A percentile compares a stretch with the other conserved stretches of the same genome.
Conservation (phyloP, 2,113 vertebrate genomes). For the Mesitornis unicolor region DNA sequence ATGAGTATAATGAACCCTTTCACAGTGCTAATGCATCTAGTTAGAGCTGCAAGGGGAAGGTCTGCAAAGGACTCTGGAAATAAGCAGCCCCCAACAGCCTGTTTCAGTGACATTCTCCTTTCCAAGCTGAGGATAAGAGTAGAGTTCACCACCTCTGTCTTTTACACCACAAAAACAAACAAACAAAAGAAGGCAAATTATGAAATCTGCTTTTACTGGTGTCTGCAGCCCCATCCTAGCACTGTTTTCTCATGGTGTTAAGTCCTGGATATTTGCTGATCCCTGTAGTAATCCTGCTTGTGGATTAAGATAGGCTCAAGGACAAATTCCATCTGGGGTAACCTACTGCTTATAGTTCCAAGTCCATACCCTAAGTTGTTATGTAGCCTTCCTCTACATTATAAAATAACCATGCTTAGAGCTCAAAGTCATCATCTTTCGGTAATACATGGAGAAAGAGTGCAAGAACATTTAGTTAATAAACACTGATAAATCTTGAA, state of each 20-base stretch:
- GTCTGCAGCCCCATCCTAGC: not conserved
- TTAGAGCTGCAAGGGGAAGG: not conserved
- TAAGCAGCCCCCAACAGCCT: not conserved
- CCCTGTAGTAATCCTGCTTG: not conserved
- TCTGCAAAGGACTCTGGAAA: not conserved
- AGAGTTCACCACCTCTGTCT: not conserved
- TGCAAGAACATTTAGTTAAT: not conserved
- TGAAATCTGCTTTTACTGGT: not conserved
- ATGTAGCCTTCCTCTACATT: not conserved
- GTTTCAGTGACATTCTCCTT: not conserved
- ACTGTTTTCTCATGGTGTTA: not conserved
- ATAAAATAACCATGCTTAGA: not conserved
- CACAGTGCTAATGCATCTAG: not conserved
- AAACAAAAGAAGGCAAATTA: accelerated
- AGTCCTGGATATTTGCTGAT: not conserved
- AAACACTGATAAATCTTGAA: not conserved
- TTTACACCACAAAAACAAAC: not conserved
- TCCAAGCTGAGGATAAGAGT: not conserved
- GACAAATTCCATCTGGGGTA: not conserved
- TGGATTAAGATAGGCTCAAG: not conserved
- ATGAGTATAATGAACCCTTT: not conserved
- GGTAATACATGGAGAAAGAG: not conserved
- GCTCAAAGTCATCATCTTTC: not conserved
- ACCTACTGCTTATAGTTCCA: not conserved
- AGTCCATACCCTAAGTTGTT: not conserved